Conservation (phyloP, 2,113 vertebrate genomes). For the Setophaga petechia region DNA sequence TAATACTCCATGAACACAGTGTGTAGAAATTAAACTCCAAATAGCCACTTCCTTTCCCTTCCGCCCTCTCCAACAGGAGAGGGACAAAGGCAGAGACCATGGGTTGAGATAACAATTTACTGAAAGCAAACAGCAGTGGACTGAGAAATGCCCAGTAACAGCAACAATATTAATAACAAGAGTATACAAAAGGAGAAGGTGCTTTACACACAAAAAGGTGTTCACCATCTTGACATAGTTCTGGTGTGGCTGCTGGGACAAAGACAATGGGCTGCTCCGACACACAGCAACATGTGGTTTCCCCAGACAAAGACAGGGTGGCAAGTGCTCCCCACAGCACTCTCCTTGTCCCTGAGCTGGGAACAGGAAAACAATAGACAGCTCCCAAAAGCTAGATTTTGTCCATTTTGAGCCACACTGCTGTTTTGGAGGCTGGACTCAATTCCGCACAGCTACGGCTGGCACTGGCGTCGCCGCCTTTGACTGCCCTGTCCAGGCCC, state of each 20-base stretch:
- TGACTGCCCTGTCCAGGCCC: not conserved
- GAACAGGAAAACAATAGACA: not conserved
- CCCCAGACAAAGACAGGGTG: not conserved
- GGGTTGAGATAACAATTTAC: not conserved
- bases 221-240: accelerated
- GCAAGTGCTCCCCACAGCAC: accelerated
- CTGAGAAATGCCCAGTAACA: not conserved
- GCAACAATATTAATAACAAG: not conserved
- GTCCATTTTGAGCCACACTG: accelerated
- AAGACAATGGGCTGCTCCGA: accelerated
- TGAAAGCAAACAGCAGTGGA: not conserved
- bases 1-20: not conserved
- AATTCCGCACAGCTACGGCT: accelerated
- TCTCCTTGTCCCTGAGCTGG: not conserved
- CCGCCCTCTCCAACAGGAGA: not conserved
- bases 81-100: not conserved
- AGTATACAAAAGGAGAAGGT: not conserved
- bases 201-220: not conserved
- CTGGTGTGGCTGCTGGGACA: accelerated
- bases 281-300: accelerated
- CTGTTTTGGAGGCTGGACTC: accelerated
- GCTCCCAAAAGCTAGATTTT: not conserved
- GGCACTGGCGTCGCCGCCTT: accelerated
- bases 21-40: not conserved
- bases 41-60: not conserved